Evolutionary conservation across 2,888 invertebrate genomes (phyloP), one percentile per base, ranked within the genome.

Genomic region (Carterocephalus palaemon): DNA sequence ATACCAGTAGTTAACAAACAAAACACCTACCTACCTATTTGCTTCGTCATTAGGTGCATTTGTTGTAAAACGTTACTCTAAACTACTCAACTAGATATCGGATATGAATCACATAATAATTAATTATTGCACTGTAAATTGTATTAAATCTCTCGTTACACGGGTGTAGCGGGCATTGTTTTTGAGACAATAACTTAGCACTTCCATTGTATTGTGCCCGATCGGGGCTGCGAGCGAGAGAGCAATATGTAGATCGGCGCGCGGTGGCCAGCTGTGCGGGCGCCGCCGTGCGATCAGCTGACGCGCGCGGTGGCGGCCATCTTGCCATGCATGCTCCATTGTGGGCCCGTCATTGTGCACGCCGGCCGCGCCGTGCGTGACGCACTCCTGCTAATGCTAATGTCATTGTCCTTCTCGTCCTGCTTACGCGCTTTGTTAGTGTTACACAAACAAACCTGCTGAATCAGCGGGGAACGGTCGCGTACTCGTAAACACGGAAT

Each of bases 251-350:
- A 55, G 54, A 55, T 56, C 57, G 56, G 52, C 53, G 40, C 46
- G 58, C 62, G 72, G n/a, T n/a, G n/a, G n/a, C n/a, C 77, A 80
- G 76, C 77, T 80, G 81, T 75, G 72, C 64, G 26, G 41, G 13
- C 28, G 15, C 28, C 28, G 28, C 28, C 73, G 80, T 78, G 75
- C 81, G 54, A 85, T 85, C 86, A 86, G 86, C 86, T 86, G 86
- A 84, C 80, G 77, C 46, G 82, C 79, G 76, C 41, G 56, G 65
- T 67, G 74, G 67, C 82, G 67, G 85, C 85, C 85, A 86, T 86
- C 79, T 86, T 86, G 77, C 73, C 63, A 67, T 77, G 75, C 73
- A 78, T 75, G 75, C 62, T 68, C 66, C 64, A 70, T 73, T 74
- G 69, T 75, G 62, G 75, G 64, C 65, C 78, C 84, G 85, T 85